Evolutionary conservation across 2,113 vertebrate genomes (phyloP), one percentile per base, ranked within the genome.

Genomic region (Motacilla tschutschensis): DNA sequence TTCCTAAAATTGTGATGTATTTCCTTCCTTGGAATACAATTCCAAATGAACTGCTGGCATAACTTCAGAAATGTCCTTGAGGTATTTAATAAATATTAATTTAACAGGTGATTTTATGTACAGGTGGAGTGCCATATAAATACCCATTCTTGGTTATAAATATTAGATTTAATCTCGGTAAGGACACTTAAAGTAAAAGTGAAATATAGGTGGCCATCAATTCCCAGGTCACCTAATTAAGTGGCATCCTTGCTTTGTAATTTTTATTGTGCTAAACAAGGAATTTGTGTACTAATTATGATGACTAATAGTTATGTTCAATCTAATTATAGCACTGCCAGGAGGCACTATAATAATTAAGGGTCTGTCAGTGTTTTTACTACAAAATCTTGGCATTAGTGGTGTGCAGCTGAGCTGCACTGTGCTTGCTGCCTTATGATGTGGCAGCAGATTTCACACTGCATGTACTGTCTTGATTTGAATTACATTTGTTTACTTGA

Each of bases 211-310:
- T 70, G 92, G 69, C 41, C n/a, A 88, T 89, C 87, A 95, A 93
- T 94, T 95, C 93, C 93, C 94, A 92, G 83, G 55, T 90, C 83
- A 89, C 90, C 93, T 95, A 95, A 95, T 95, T 95, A 96, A 94
- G 63, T 93, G 91, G 47, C 69, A 93, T 92, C 73, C 88, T 90
- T 80, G 75, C 85, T 92, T 94, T 88, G 85, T 94, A 92, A 88
- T 92, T 95, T 93, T 94, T 94, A 93, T 94, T 94, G 80, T 90
- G 65, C 79, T 93, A 94, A 96, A 92, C 79, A 93, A 89, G 72
- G 75, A 90, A 87, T 83, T 70, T 90, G 71, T 85, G 44, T 85
- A 76, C 90, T 89, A 87, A 94, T 94, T 95, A 94, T 93, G 66
- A 88, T 94, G 92, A 94, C 74, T 85, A 94, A 88, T 94, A 85